A percentile compares a stretch with the other conserved stretches of the same genome.
phyloP scores from a whole-genome alignment of 53 echinoderm and acorn worm genomes.

The Astropecten irregularis region DNA sequence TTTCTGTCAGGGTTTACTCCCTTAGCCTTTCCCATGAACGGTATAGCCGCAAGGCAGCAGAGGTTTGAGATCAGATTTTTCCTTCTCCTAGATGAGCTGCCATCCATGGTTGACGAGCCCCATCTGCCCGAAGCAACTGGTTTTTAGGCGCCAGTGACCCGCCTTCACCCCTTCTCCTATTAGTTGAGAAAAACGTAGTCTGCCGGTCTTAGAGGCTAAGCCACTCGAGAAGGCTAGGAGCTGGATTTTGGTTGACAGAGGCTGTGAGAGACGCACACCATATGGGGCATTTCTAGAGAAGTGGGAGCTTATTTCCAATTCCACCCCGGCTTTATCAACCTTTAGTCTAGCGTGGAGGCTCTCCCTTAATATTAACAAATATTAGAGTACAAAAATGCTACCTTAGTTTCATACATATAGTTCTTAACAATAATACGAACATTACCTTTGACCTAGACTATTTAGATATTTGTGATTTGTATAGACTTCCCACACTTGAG shows the following conservation, averaged over 20 bases:
- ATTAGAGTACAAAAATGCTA: no score
- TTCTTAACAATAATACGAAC: no score
- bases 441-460: no score
- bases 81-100: constrained; percentile 49
- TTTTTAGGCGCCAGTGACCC: constrained; percentile 31
- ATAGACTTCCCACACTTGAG: no score
- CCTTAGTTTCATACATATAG: no score
- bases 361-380: no score
- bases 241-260: constrained; percentile 27
- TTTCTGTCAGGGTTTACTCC: constrained; percentile 19
- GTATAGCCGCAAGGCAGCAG: constrained; percentile 55
- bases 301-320: no score
- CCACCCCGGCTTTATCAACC: no score
- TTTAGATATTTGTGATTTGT: no score
- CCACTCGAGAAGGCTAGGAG: constrained; percentile 54
- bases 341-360: no score
- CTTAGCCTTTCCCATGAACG: constrained; percentile 32
- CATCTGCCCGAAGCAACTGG: constrained; percentile 36
- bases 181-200: constrained; percentile 13
- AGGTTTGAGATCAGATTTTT: constrained; percentile 43
- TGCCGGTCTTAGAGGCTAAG: constrained; percentile 17
- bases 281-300: no score
- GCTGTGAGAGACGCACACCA: no score
- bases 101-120: constrained; percentile 23
- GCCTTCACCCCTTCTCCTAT: constrained; percentile 50